Evolutionary conservation across 2,888 invertebrate species (phyloP).

Genomic region (Andrena hattorfiana): DNA sequence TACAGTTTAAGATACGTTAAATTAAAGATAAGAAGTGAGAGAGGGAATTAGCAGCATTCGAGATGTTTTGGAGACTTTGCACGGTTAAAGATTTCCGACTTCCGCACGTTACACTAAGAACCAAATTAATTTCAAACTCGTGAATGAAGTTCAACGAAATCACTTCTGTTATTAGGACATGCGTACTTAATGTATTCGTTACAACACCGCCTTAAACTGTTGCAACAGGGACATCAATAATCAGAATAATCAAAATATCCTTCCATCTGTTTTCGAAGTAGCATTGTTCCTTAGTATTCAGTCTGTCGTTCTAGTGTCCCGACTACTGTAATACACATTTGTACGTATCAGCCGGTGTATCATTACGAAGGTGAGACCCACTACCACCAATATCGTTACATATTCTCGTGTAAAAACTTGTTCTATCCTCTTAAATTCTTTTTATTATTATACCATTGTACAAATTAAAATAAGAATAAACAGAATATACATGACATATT

Average conservation of each 20-base stretch:
- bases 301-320: constrained; percentile 23
- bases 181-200: not conserved
- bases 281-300: constrained; percentile 19
- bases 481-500: constrained; percentile 52
- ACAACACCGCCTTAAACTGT: not conserved
- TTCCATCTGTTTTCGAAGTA: constrained; percentile 1
- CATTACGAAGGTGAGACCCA: constrained; percentile 15
- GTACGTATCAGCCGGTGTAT: constrained; percentile 10
- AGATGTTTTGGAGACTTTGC: not conserved
- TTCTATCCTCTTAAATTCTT: constrained; percentile 29
- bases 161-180: not conserved
- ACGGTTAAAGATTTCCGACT: not conserved
- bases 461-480: constrained; percentile 62
- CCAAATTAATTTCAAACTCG: not conserved
- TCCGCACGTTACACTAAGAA: not conserved
- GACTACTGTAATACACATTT: constrained; percentile 3
- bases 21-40: not conserved
- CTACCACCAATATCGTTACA: constrained; percentile 4
- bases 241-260: constrained; percentile 3
- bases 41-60: not conserved
- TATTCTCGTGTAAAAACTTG: constrained; percentile 33
- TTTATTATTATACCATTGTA: constrained; percentile 50
- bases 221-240: not conserved
- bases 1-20: not conserved
- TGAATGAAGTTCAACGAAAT: not conserved